Conservation (phyloP, 2,113 vertebrate genomes). For the Ageneiosus marmoratus region DNA sequence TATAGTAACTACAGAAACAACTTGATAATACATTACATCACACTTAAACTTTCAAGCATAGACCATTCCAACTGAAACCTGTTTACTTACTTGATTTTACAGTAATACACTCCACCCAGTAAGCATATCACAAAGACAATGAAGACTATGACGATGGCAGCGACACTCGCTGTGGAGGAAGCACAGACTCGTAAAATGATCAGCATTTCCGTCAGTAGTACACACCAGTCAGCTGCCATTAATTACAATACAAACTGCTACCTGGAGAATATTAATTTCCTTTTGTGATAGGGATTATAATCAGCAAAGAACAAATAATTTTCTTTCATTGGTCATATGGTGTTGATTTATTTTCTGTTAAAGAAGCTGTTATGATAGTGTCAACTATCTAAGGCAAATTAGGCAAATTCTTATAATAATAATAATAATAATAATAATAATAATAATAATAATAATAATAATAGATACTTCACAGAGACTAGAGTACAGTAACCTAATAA, state of each 20-base stretch:
- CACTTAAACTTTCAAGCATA: neutral
- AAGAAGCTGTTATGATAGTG: neutral
- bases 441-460: too few species aligned
- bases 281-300: neutral
- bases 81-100: constrained; percentile 63
- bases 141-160: constrained; percentile 51
- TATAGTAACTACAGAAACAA: neutral
- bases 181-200: constrained; percentile 6
- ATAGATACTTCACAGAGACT: too few species aligned
- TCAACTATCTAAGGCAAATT: neutral
- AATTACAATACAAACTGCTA: neutral
- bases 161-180: constrained; percentile 57
- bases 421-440: neutral
- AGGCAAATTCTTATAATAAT: too few species aligned
- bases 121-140: constrained; percentile 46
- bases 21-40: neutral
- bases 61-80: neutral
- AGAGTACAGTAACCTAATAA: neutral
- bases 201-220: neutral
- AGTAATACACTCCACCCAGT: constrained; percentile 59
- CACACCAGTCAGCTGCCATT: too few species aligned
- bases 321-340: neutral
- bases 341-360: neutral
- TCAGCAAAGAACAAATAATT: neutral
- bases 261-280: neutral